Conservation (phyloP, 1,140 invertebrate species). For the Drosophila mauritiana region DNA sequence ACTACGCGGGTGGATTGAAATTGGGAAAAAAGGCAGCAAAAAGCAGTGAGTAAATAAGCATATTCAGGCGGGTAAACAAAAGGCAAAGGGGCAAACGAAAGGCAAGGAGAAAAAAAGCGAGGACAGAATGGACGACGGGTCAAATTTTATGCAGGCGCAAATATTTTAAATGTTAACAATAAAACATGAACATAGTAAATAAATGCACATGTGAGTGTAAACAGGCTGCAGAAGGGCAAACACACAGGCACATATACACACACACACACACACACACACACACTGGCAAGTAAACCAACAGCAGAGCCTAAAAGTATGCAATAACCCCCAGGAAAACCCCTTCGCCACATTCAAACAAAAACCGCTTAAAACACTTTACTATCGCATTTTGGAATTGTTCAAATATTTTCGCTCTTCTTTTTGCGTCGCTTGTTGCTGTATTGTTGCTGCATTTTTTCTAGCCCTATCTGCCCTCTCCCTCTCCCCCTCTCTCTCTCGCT, state of each 20-base stretch:
- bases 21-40: constrained; percentile 10
- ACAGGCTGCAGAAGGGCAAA: constrained; percentile 45
- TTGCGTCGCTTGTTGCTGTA: constrained; percentile 24
- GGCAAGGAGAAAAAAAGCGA: constrained; percentile 11
- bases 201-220: constrained; percentile 48
- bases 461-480: not conserved
- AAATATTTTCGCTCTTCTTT: constrained; percentile 70
- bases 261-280: constrained; percentile 17
- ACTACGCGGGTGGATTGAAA: constrained; percentile 25
- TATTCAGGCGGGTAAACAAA: constrained; percentile 29
- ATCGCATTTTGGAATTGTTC: constrained; percentile 83
- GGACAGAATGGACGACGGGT: constrained; percentile 17
- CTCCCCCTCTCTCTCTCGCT: not conserved
- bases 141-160: constrained; percentile 73
- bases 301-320: constrained; percentile 72
- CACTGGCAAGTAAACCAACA: constrained; percentile 21
- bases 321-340: not conserved
- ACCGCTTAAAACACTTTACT: constrained; percentile 83
- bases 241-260: constrained; percentile 29
- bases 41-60: constrained; percentile 39
- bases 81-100: constrained; percentile 19
- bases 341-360: constrained; percentile 72
- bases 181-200: constrained; percentile 76
- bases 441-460: constrained; percentile 47
- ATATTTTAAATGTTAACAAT: constrained; percentile 81